Percentiles rank a stretch among this genome's conserved stretches.
These are phyloP conservation scores for Pithys albifrons DNA, from an alignment of 2,113 vertebrate species.

Conservation along the genomic window DNA sequence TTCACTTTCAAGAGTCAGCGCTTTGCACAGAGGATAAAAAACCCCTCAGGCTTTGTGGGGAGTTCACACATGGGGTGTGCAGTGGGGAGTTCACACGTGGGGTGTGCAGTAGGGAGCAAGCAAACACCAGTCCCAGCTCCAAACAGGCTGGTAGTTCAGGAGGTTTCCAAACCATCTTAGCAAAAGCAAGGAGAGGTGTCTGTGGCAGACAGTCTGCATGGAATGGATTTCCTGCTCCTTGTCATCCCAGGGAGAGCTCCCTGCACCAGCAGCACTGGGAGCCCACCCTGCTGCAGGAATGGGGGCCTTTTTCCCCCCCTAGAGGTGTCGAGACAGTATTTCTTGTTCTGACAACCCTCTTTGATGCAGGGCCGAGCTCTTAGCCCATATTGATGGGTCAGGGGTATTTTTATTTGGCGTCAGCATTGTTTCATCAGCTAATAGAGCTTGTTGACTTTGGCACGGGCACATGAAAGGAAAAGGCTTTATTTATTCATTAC, in stretches of 20 bases:
- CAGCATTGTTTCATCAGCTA: conserved; percentile 63
- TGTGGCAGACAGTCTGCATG: rapidly evolving
- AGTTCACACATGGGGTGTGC: rapidly evolving
- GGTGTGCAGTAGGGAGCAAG: rapidly evolving
- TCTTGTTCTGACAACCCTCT: conserved; percentile 2
- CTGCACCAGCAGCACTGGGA: rapidly evolving
- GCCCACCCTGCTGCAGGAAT: background rate
- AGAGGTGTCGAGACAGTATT: background rate
- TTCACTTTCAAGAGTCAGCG: rapidly evolving
- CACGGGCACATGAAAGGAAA: background rate
- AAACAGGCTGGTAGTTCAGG: background rate
- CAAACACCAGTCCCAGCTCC: background rate
- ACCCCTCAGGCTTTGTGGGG: background rate
- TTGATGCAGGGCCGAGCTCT: conserved; percentile 31
- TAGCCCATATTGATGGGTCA: conserved; percentile 40
- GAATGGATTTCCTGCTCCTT: background rate
- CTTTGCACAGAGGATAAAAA: background rate
- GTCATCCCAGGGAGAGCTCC: background rate
- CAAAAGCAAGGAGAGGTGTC: background rate
- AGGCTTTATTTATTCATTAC: conserved; percentile 65
- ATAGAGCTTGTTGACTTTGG: conserved; percentile 56
- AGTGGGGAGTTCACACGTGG: rapidly evolving
- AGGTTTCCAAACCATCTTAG: background rate
- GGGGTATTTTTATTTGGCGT: conserved; percentile 58
- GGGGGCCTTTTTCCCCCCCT: background rate